Conservation (phyloP, 2,797 vertebrate species). For the Platyrinchus mystaceus region DNA sequence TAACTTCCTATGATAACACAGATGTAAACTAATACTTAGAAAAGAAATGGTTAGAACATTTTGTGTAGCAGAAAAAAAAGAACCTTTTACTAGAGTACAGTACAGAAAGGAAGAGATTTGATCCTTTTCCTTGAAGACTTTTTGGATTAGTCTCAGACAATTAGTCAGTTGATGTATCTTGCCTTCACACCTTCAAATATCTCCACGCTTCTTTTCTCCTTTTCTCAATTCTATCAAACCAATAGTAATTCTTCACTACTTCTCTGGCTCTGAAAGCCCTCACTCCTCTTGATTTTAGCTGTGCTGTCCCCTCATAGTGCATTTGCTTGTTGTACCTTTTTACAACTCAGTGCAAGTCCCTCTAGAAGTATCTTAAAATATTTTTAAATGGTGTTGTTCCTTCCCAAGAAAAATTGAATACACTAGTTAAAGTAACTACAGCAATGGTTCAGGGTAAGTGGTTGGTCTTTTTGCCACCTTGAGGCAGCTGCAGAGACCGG, state of each 20-base stretch:
- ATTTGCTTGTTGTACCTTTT: background rate
- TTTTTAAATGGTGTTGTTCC: background rate
- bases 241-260: background rate
- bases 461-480: background rate
- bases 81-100: background rate
- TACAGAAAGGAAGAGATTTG: background rate
- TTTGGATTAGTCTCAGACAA: background rate
- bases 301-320: background rate
- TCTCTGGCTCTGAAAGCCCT: background rate
- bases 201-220: background rate
- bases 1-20: background rate
- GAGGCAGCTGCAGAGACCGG: fast-evolving
- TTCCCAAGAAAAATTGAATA: background rate
- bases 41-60: background rate
- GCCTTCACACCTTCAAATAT: background rate
- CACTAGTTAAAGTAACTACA: background rate
- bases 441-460: background rate
- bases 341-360: background rate
- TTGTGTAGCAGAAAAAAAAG: background rate
- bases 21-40: background rate
- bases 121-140: background rate
- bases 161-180: background rate
- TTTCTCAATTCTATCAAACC: background rate
- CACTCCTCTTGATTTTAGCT: background rate
- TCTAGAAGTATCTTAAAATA: background rate